Percentiles rank a stretch among this genome's conserved stretches.
phyloP scores from a whole-genome alignment of 2,888 invertebrate species.

The Melipona bicolor region DNA sequence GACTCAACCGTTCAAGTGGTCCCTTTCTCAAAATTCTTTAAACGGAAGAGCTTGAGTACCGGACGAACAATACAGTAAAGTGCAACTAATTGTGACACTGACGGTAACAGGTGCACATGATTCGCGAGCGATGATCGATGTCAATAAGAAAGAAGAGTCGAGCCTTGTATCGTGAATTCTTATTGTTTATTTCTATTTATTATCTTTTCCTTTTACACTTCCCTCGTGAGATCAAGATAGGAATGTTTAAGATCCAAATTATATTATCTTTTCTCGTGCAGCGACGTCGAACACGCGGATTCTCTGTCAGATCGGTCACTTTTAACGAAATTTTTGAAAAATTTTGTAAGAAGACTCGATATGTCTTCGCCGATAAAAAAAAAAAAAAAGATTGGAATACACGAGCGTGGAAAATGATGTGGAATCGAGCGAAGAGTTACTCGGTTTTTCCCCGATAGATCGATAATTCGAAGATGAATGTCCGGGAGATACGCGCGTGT shows the following conservation, averaged over 20 bases:
- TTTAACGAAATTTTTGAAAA: background rate
- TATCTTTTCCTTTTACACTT: background rate
- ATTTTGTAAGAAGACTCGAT: background rate
- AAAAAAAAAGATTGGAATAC: background rate
- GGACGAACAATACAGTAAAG: no score
- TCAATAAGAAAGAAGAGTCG: background rate
- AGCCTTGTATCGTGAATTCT: background rate
- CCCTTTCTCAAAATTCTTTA: no score
- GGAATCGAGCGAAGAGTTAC: background rate
- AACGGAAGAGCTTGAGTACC: background rate
- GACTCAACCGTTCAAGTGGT: no score
- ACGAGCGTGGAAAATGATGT: background rate
- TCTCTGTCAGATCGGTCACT: background rate
- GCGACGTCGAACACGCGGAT: background rate
- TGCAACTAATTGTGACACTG: background rate
- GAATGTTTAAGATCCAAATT: background rate
- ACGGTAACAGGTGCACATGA: no score
- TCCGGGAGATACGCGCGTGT: slow-evolving; percentile 52
- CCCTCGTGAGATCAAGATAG: no score
- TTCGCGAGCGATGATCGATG: background rate
- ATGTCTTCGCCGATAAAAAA: no score
- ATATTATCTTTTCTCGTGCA: background rate
- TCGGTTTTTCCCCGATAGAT: background rate
- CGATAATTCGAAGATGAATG: slow-evolving; percentile 10
- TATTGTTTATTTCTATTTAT: no score